Base-by-base conservation (phyloP, 2,797 vertebrate genomes). In the Syndactyla subalaris region DNA sequence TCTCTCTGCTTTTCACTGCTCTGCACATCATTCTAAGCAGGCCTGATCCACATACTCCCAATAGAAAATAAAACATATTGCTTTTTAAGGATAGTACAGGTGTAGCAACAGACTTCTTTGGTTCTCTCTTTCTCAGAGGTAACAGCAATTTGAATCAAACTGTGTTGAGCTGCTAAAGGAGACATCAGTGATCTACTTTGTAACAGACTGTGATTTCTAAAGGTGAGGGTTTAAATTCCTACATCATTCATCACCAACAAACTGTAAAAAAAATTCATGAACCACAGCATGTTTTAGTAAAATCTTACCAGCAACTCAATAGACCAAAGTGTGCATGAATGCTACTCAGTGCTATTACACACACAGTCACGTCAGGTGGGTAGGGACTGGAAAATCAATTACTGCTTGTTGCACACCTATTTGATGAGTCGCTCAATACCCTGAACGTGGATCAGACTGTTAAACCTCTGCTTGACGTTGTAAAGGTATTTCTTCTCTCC, bases 371-470 rank as follows among this genome's bases (percentile, higher is more conserved):
- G 19, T 67, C 81, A 43, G 45, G 46, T 48, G 90, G 85, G 52
- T 54, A 80, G 70, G 54, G 52, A 51, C 20, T 61, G 61, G 12
- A 34, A 88, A 89, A 94, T 92, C 78, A 72, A 66, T 95, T 48
- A 66, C 77, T 88, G 58, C 58, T 81, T 66, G 32, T 88, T 88
- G 48, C 70, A 41, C 62, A 65, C 71, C 7, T 30, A 55, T 79
- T 76, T 92, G 75, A 91, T 45, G 73, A 79, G 49, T 26, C 0
- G 2, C 67, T 95, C 93, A 57, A 79, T 79, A 79, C 27, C 51
- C 66, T 0, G 1, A 85, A 19, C 0, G 2, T 0, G 2, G 73
- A 43, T 76, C 88, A 82, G 77, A 75, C 45, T 61, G 57, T 63
- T 79, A 90, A 88, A 41, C 8, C 34, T 39, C n/a, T 68, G 26